phyloP scores from a whole-genome alignment of 2,797 vertebrate genomes.

The Tadarida brasiliensis region DNA sequence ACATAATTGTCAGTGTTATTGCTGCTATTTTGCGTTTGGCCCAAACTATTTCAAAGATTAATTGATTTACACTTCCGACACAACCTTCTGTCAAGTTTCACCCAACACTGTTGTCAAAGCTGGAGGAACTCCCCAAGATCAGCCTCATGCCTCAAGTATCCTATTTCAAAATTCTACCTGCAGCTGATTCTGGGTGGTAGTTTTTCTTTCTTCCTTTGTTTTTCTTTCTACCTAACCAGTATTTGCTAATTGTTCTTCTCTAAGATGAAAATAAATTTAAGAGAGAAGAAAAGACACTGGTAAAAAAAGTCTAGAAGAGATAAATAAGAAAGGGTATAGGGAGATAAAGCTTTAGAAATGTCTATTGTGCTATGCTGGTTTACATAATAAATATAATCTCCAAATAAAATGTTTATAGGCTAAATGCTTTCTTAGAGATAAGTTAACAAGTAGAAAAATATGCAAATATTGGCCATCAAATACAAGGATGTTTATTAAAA shows the following conservation, averaged over 20 bases:
- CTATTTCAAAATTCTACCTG: constrained; percentile 16
- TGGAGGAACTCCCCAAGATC: neutral
- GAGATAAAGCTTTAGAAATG: neutral
- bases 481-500: constrained; percentile 48
- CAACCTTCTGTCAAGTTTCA: neutral
- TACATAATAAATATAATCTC: constrained; percentile 51
- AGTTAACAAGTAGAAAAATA: neutral
- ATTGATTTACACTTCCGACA: neutral
- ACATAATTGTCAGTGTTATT: constrained; percentile 4
- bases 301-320: neutral
- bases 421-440: neutral
- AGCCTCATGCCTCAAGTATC: neutral
- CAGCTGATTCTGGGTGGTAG: neutral
- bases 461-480: neutral
- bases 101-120: neutral
- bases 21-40: constrained; percentile 9
- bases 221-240: neutral
- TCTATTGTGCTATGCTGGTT: neutral
- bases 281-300: neutral
- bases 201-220: constrained; percentile 21
- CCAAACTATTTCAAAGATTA: constrained; percentile 8
- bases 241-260: neutral
- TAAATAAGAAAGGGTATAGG: neutral
- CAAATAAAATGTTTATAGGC: constrained; percentile 35
- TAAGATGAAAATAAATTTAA: constrained; percentile 2